phyloP scores from a whole-genome alignment of 1,140 invertebrate genomes.

The Caenorhabditis brenneri region DNA sequence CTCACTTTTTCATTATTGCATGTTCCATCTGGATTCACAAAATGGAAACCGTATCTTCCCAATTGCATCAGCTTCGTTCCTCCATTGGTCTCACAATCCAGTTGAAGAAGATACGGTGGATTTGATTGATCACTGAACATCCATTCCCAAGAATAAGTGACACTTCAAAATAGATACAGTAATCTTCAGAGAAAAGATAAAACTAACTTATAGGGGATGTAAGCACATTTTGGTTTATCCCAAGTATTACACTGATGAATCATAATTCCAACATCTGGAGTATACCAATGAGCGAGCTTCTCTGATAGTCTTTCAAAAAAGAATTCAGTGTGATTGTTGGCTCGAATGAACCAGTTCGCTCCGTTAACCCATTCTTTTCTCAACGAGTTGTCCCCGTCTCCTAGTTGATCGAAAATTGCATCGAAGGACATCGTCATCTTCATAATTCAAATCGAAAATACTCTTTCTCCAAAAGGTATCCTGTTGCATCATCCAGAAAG shows the following conservation, averaged over 20 bases:
- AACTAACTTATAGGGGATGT: constrained; percentile 65
- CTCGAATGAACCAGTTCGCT: constrained; percentile 68
- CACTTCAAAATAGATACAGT: constrained; percentile 52
- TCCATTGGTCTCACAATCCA: constrained; percentile 70
- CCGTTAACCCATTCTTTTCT: constrained; percentile 70
- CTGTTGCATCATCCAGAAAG: constrained; percentile 71
- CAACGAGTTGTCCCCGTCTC: constrained; percentile 61
- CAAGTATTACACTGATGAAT: constrained; percentile 71
- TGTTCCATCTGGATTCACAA: constrained; percentile 66
- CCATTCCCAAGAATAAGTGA: constrained; percentile 69
- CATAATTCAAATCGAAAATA: constrained; percentile 65
- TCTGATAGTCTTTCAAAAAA: constrained; percentile 66
- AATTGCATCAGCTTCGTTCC: constrained; percentile 67
- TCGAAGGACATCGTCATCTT: constrained; percentile 61
- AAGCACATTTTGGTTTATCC: constrained; percentile 61
- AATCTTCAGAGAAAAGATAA: background rate
- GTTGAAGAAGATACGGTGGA: constrained; percentile 66
- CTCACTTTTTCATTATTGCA: constrained; percentile 57
- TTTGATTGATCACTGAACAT: constrained; percentile 68
- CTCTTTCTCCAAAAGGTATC: constrained; percentile 65
- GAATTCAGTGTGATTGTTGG: constrained; percentile 64
- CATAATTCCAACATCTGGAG: constrained; percentile 70
- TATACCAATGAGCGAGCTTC: constrained; percentile 66
- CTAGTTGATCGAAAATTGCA: constrained; percentile 68
- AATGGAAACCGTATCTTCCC: constrained; percentile 68